Conservation (phyloP, 2,888 invertebrate genomes). For the Microchrysa polita region DNA sequence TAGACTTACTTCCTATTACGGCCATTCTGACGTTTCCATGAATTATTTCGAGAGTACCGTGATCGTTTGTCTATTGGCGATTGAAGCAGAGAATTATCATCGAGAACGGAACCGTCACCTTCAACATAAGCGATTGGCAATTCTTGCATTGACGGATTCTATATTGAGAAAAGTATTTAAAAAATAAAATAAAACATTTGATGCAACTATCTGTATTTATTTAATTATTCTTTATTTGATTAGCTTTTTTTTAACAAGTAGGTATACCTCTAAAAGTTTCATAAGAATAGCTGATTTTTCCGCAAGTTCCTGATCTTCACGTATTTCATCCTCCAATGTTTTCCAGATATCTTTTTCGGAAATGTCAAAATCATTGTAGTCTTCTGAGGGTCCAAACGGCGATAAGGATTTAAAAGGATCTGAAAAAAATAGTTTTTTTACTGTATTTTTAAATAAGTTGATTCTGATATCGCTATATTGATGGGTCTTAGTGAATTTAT, state of each 20-base stretch:
- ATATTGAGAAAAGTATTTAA: neutral
- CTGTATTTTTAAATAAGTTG: no score
- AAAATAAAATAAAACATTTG: neutral
- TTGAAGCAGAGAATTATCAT: slow-evolving; percentile 14
- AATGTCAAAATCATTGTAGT: slow-evolving; percentile 30
- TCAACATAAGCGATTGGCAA: slow-evolving; percentile 63
- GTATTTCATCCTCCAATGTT: slow-evolving; percentile 60
- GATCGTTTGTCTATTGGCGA: slow-evolving; percentile 65
- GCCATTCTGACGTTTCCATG: slow-evolving; percentile 71
- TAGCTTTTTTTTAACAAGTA: neutral
- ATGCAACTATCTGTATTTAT: neutral
- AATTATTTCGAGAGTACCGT: slow-evolving; percentile 70
- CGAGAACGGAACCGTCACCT: slow-evolving; percentile 53
- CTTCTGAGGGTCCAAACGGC: neutral
- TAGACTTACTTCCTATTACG: slow-evolving; percentile 62
- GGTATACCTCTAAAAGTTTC: slow-evolving; percentile 63
- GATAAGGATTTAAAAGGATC: slow-evolving; percentile 18
- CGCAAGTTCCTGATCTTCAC: slow-evolving; percentile 62
- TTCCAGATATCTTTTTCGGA: slow-evolving; percentile 53
- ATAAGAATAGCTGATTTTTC: slow-evolving; percentile 62
- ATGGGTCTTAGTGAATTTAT: no score
- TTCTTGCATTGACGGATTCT: slow-evolving; percentile 62
- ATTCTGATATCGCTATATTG: no score
- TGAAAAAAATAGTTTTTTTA: no score
- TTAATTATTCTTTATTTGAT: neutral